Conservation (phyloP, 2,797 vertebrate species). For the Syngnathus rostellatus region DNA sequence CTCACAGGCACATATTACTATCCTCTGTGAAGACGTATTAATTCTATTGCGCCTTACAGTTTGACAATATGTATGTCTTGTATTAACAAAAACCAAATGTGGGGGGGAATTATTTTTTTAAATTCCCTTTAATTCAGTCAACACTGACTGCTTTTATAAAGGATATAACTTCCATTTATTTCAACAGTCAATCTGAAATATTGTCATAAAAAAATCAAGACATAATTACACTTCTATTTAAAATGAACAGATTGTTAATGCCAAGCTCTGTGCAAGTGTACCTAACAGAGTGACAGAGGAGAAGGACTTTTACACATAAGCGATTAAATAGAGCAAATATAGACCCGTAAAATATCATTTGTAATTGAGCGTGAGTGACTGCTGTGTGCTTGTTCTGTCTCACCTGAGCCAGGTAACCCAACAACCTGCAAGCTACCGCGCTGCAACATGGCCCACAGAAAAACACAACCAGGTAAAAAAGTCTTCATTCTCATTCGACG, state of each 20-base stretch:
- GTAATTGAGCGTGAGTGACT: neutral
- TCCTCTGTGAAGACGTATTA: neutral
- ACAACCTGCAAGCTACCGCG: conserved; percentile 10
- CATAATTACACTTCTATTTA: too few species aligned
- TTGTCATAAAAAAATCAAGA: too few species aligned
- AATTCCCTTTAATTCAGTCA: too few species aligned
- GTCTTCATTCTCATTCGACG: conserved; percentile 21
- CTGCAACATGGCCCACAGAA: conserved; percentile 33
- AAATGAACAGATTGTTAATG: too few species aligned
- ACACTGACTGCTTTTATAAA: too few species aligned
- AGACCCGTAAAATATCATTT: neutral
- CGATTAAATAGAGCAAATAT: neutral
- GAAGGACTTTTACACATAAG: neutral
- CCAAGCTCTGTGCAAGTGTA: neutral
- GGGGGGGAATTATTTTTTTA: too few species aligned
- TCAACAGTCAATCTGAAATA: too few species aligned
- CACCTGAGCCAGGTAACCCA: conserved; percentile 49
- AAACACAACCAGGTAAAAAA: conserved; percentile 18
- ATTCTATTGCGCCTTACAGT: neutral
- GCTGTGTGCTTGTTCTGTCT: conserved; percentile 17
- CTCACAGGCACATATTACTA: neutral
- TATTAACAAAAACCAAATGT: neutral
- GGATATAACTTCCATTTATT: too few species aligned
- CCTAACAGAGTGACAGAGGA: neutral
- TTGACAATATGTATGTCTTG: neutral